Percentiles rank a stretch among this genome's conserved stretches.
These are phyloP conservation scores for Epistrophe grossulariae DNA, from an alignment of 2,888 invertebrate genomes.

Conservation along the genomic window DNA sequence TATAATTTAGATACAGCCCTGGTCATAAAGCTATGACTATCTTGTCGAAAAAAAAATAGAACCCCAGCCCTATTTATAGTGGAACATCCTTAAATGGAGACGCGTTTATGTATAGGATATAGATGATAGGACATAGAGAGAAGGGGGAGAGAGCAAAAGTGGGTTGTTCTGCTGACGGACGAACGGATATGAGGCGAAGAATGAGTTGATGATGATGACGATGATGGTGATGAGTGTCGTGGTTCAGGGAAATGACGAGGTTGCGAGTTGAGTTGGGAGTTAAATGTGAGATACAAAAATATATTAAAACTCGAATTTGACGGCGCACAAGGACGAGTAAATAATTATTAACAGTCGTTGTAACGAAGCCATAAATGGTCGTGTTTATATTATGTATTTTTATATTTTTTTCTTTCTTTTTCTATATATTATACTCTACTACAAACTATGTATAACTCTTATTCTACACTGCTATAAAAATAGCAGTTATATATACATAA, in stretches of 20 bases:
- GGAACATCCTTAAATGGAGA: conserved; percentile 5
- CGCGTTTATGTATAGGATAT: not conserved
- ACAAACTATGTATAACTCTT: not conserved
- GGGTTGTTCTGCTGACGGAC: not conserved
- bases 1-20: not conserved
- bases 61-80: not conserved
- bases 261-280: conserved; percentile 11
- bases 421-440: not conserved
- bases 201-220: conserved; percentile 12
- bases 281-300: conserved; percentile 50
- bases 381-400: conserved; percentile 6
- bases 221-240: not conserved
- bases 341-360: conserved; percentile 58
- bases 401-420: not conserved
- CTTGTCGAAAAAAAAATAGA: conserved; percentile 7
- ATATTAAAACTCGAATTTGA: conserved; percentile 55
- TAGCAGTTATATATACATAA: not conserved
- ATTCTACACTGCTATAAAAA: conserved; percentile 3
- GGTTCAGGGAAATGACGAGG: conserved; percentile 6
- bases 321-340: conserved; percentile 33
- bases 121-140: not conserved
- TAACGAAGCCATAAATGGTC: conserved; percentile 5
- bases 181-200: not conserved
- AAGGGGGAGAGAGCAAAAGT: too few species aligned
- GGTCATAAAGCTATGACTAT: not conserved